Conservation (phyloP, 2,888 invertebrate genomes). For the Andrena camellia region DNA sequence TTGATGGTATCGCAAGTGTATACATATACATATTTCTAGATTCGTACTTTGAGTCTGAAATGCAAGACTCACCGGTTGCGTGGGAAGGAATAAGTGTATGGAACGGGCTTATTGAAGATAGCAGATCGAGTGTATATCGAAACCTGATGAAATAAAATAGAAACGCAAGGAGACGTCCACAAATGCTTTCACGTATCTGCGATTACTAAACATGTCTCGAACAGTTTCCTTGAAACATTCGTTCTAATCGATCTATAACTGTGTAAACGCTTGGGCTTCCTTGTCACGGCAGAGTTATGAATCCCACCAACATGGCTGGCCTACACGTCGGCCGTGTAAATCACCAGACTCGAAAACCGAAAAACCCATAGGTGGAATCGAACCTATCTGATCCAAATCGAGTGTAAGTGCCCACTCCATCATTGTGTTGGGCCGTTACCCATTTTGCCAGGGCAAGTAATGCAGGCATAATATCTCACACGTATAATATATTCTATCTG, state of each 20-base stretch:
- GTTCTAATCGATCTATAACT: background rate
- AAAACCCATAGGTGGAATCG: constrained; percentile 49
- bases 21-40: background rate
- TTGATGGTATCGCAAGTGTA: background rate
- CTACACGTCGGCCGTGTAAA: constrained; percentile 47
- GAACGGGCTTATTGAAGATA: background rate
- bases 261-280: too few relatives aligned
- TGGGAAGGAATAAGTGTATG: background rate
- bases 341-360: constrained; percentile 40
- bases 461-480: constrained; percentile 68
- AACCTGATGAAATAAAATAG: background rate
- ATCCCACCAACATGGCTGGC: constrained; percentile 36
- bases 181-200: background rate
- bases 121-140: constrained; percentile 2
- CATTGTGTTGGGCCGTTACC: constrained; percentile 64
- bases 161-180: background rate
- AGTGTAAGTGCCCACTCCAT: constrained; percentile 63
- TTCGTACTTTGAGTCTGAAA: background rate
- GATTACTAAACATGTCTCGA: background rate
- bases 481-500: constrained; percentile 70
- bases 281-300: constrained; percentile 52
- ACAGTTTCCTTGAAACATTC: constrained; percentile 1
- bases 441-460: constrained; percentile 63
- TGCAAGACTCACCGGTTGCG: background rate
- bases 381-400: constrained; percentile 61